Percentiles rank a stretch among this genome's conserved stretches.
These are phyloP conservation scores for Plagodis pulveraria DNA, from an alignment of 2,888 invertebrate species.

Conservation along the genomic window DNA sequence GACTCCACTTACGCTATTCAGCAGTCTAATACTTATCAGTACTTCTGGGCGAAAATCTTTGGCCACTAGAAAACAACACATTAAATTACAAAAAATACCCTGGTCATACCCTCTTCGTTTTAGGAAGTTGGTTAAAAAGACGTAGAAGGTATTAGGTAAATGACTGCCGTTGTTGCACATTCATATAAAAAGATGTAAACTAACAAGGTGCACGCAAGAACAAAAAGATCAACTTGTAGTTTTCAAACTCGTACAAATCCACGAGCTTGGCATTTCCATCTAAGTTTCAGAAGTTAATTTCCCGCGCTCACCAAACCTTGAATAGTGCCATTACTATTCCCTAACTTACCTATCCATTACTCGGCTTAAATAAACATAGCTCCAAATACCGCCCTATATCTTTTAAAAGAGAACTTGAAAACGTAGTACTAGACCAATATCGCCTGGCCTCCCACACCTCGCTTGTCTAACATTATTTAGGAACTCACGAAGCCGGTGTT, in stretches of 20 bases:
- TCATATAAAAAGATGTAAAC: too few relatives aligned
- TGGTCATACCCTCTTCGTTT: too few relatives aligned
- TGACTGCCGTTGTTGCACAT: too few relatives aligned
- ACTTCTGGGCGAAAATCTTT: too few relatives aligned
- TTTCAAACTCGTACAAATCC: constrained; percentile 19
- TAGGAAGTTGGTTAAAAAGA: too few relatives aligned
- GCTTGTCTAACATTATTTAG: neutral
- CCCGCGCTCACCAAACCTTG: constrained; percentile 20
- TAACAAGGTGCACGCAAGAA: neutral
- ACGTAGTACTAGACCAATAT: constrained; percentile 50
- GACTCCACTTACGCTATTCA: too few relatives aligned
- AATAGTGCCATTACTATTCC: constrained; percentile 31
- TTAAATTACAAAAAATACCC: too few relatives aligned
- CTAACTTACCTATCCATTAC: constrained; percentile 44
- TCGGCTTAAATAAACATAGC: constrained; percentile 50
- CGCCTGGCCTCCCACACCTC: constrained; percentile 36
- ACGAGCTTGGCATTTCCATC: constrained; percentile 15
- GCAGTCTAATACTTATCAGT: too few relatives aligned
- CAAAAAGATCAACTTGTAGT: constrained; percentile 16
- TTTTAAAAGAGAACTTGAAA: constrained; percentile 58
- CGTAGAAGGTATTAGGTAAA: too few relatives aligned
- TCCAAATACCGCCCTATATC: constrained; percentile 61
- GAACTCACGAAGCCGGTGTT: constrained; percentile 14
- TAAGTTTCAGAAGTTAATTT: constrained; percentile 29
- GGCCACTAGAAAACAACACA: too few relatives aligned